These are phyloP conservation scores for Drepana arcuata DNA, from an alignment of 1,140 invertebrate genomes.

Conservation along the genomic window DNA sequence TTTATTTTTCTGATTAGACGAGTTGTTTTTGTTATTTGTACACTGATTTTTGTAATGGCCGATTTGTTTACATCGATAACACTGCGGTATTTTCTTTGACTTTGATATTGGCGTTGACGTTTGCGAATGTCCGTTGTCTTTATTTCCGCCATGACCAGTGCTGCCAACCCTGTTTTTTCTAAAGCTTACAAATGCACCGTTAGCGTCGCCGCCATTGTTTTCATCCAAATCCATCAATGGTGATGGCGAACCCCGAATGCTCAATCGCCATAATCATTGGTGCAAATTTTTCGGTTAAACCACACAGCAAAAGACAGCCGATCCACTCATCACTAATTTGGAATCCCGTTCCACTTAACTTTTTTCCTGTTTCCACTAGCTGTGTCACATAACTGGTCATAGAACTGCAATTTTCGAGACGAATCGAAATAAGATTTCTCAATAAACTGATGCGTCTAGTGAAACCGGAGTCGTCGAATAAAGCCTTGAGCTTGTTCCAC, in stretches of 20 bases:
- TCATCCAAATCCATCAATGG: not conserved
- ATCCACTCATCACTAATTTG: not conserved
- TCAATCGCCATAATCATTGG: not conserved
- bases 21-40: too few relatives aligned
- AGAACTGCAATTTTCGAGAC: not conserved
- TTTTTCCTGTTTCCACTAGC: not conserved
- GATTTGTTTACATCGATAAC: too few relatives aligned
- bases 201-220: not conserved
- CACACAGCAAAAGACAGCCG: not conserved
- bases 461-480: not conserved
- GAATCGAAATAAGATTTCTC: not conserved
- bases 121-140: too few relatives aligned
- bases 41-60: too few relatives aligned
- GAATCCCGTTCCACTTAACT: not conserved
- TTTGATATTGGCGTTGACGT: too few relatives aligned
- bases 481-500: not conserved
- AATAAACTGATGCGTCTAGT: not conserved
- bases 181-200: not conserved
- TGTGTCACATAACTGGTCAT: not conserved
- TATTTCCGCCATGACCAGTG: too few relatives aligned
- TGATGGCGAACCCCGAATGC: not conserved
- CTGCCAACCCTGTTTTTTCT: not conserved
- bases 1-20: slow-evolving; percentile 11
- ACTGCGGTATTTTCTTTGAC: too few relatives aligned
- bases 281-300: not conserved